Base-by-base conservation (phyloP, 2,888 invertebrate genomes). In the Antitype chi region DNA sequence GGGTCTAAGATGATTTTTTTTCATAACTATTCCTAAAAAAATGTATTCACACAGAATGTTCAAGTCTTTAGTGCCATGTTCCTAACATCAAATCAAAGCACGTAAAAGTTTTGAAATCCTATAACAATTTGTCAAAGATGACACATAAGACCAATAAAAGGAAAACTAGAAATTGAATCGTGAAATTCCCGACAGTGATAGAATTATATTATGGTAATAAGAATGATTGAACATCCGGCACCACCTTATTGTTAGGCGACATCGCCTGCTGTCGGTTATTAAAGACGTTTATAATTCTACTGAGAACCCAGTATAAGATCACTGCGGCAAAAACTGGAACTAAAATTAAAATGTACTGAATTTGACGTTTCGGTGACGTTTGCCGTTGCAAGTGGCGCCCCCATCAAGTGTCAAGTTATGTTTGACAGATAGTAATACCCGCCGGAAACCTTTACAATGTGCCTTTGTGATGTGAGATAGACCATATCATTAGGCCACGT, bases 201-300 rank as follows among this genome's bases (percentile, higher is more conserved):
- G 89, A 89, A 89, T 89, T 90, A 91, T 92, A 93, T 90, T 94
- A 94, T 94, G 94, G 89, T 94, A 94, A 95, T 95, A 88, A 78
- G 85, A 82, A 87, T 89, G 90, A 91, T 92, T 88, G 79, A 86
- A 90, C 93, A 94, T 94, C 95, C 95, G 94, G 93, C 90, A 88
- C 91, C 90, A 89, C 89, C 90, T 70, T 72, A 93, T 93, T 93
- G 94, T 92, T 86, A 89, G 74, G 85, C 90, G 91, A 93, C 93
- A 91, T 87, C 83, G 80, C 84, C 79, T 79, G 77, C 82, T 66
- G 84, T 77, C 81, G 80, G 83, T 92, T 92, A 93, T 93, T 92
- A 92, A 92, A 89, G 89, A 89, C 87, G 85, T 90, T 90, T 89
- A 89, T 90, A 89, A 90, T 90, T 91, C 90, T 88, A 80, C 79